Conservation (phyloP, 2,113 vertebrate genomes). For the Ictidomys tridecemlineatus region DNA sequence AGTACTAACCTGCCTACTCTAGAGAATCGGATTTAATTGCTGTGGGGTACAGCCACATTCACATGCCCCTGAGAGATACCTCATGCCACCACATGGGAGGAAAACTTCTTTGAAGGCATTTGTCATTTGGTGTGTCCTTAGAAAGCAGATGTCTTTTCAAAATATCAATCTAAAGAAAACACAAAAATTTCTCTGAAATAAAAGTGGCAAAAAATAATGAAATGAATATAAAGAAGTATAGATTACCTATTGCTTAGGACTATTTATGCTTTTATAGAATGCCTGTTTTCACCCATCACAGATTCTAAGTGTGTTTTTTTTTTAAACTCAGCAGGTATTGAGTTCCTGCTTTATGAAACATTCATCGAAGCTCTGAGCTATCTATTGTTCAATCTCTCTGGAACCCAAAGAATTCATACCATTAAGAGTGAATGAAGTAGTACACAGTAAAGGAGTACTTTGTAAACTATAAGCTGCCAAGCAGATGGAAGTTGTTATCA, state of each 20-base stretch:
- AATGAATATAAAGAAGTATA: not conserved
- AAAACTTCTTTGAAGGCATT: not conserved
- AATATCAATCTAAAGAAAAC: conserved; percentile 39
- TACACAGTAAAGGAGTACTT: not conserved
- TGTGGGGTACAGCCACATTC: no score
- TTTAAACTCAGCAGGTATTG: conserved; percentile 1
- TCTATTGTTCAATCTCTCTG: conserved; percentile 26
- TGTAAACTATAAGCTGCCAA: conserved; percentile 51
- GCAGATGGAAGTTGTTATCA: conserved; percentile 65
- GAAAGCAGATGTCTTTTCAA: not conserved
- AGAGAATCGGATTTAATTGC: not conserved
- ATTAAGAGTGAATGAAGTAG: conserved; percentile 13
- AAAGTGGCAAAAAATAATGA: not conserved
- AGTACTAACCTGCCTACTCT: not conserved
- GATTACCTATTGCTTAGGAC: not conserved
- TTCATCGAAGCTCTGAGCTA: not conserved
- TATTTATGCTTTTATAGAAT: not conserved
- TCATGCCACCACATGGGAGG: not conserved
- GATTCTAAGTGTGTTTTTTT: conserved; percentile 39
- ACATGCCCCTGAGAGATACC: not conserved
- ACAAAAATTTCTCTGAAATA: conserved; percentile 38
- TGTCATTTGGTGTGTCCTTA: not conserved
- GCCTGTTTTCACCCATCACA: not conserved
- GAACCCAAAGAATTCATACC: conserved; percentile 49
- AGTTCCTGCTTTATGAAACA: conserved; percentile 37